Conservation (phyloP, 2,888 invertebrate genomes). For the Octonoba sinensis region DNA sequence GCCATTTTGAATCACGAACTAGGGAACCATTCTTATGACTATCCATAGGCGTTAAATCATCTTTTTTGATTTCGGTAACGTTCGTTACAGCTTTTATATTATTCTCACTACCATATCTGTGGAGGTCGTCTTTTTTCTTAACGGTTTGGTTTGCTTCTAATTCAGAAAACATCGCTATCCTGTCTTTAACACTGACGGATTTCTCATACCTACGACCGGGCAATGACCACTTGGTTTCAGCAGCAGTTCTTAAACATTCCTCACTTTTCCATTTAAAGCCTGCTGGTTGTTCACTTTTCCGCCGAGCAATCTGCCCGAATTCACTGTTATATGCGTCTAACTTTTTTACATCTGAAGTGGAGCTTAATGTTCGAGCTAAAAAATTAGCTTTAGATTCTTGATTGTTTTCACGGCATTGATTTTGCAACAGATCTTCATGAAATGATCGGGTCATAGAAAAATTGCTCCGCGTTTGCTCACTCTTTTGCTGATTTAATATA, state of each 20-base stretch:
- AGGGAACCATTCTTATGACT: constrained; percentile 11
- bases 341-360: constrained; percentile 22
- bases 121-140: constrained; percentile 38
- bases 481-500: constrained; percentile 37
- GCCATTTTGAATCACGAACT: constrained; percentile 49
- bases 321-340: constrained; percentile 3
- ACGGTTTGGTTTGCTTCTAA: constrained; percentile 38
- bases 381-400: constrained; percentile 47
- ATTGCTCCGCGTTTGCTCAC: constrained; percentile 24
- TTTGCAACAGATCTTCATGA: constrained; percentile 32
- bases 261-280: constrained; percentile 56
- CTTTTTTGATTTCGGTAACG: constrained; percentile 19
- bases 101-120: constrained; percentile 52
- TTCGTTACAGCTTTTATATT: constrained; percentile 32
- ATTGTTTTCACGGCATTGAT: constrained; percentile 24
- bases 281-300: constrained; percentile 23
- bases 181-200: constrained; percentile 80
- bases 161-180: constrained; percentile 86
- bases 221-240: constrained; percentile 43
- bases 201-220: constrained; percentile 41
- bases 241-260: constrained; percentile 51
- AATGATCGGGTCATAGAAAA: constrained; percentile 36
- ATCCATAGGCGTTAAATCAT: constrained; percentile 6
- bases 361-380: constrained; percentile 40
- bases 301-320: background rate